phyloP scores from a whole-genome alignment of 2,888 invertebrate species.

The Monochamus alternatus region DNA sequence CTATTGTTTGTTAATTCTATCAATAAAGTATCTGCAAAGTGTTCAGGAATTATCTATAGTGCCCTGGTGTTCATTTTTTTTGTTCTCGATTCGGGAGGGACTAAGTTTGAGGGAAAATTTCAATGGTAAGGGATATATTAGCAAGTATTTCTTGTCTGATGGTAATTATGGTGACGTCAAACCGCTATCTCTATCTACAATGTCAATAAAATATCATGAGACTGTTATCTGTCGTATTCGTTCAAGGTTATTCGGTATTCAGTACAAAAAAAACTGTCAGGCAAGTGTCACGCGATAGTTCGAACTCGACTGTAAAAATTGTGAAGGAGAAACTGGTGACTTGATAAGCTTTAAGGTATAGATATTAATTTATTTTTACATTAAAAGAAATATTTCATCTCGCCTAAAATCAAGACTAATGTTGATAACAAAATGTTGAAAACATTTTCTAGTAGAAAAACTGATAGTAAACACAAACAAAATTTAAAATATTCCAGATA shows the following conservation, averaged over 20 bases:
- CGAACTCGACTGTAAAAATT: background rate
- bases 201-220: slow-evolving; percentile 12
- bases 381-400: too few relatives aligned
- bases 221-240: slow-evolving; percentile 9
- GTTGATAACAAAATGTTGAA: too few relatives aligned
- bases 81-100: background rate
- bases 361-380: too few relatives aligned
- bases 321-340: background rate
- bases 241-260: slow-evolving; percentile 2
- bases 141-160: background rate
- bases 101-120: background rate
- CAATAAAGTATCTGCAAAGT: slow-evolving; percentile 6
- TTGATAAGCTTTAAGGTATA: too few relatives aligned
- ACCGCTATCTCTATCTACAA: slow-evolving; percentile 4
- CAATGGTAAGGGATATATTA: background rate
- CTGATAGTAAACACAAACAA: too few relatives aligned
- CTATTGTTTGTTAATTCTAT: background rate
- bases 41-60: background rate
- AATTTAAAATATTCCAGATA: too few relatives aligned
- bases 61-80: background rate
- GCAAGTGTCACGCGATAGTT: background rate
- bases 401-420: too few relatives aligned
- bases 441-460: too few relatives aligned
- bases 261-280: slow-evolving; percentile 9
- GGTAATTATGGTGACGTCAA: background rate